Evolutionary conservation across 2,113 vertebrate genomes (phyloP).

Genomic region (Tauraco erythrolophus): DNA sequence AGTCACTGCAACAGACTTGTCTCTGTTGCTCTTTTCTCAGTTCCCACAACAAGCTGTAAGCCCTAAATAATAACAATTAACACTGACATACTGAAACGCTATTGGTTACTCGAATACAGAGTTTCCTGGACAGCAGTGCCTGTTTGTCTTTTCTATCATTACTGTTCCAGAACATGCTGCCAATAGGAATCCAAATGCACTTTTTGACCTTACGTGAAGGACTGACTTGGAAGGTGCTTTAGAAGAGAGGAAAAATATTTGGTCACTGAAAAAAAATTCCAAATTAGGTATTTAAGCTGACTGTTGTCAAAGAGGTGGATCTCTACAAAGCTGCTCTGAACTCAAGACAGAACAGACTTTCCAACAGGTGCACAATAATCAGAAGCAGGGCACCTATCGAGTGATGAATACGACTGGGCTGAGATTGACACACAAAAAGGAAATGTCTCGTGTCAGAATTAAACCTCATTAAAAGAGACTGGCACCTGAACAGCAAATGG

Average conservation of each 20-base stretch:
- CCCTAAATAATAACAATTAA: not conserved
- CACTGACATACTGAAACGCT: not conserved
- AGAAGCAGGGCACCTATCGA: not conserved
- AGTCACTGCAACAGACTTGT: not conserved
- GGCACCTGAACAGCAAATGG: not conserved
- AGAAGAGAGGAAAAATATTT: not conserved
- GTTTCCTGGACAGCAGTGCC: not conserved
- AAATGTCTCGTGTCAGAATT: not conserved
- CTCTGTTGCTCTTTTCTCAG: not conserved
- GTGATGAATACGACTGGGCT: not conserved
- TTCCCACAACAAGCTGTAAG: not conserved
- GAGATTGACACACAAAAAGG: not conserved
- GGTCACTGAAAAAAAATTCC: not conserved
- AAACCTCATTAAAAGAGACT: not conserved
- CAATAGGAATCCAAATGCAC: not conserved
- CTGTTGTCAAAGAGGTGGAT: not conserved
- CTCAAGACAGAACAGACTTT: not conserved
- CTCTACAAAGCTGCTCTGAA: not conserved
- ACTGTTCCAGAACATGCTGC: not conserved
- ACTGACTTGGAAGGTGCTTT: not conserved
- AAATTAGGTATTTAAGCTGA: not conserved
- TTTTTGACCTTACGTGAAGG: not conserved
- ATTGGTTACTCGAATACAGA: not conserved
- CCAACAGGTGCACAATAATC: not conserved
- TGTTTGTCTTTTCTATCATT: not conserved